Base-by-base conservation (phyloP, 2,113 vertebrate genomes). In the Strix aluco region DNA sequence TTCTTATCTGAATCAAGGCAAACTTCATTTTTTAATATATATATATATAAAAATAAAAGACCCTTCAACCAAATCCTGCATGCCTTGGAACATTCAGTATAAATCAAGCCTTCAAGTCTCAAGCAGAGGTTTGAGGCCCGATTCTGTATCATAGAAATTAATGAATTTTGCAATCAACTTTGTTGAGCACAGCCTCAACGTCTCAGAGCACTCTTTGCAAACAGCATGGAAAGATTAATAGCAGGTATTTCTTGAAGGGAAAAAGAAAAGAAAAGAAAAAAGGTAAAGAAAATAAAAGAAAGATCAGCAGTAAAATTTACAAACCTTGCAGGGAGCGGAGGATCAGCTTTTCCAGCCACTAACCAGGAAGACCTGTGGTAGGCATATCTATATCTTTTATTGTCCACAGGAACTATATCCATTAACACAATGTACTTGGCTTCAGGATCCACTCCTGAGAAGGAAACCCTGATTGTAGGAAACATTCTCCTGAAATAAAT, bases 321-420 rank as follows among this genome's bases (percentile, higher is more conserved):
- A 36, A 95, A 99, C 99, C 99, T 99, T 95, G 99, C 99, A 66
- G 99, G 99, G 79, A 99, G 98, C 0, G 99, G 99, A 18, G 99
- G 99, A 85, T 99, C 99, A 2, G 99, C 99, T 96, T 99, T 99
- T 73, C 99, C 99, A 51, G 99, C 99, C 93, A 99, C 99, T 93
- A 99, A 97, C 99, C 99, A 99, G 30, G 99, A 99, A 79, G 99
- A 99, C 88, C 99, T 98, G 97, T 99, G 99, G 95, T 99, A 99
- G 77, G 99, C 99, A 58, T 99, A 99, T 91, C 99, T 98, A 62
- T 99, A 99, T 88, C 99, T 98, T 97, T 99, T 99, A 97, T 99
- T 99, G 98, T 99, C 99, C 97, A 99, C 99, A 1, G 99, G 99
- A 80, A 99, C 99, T 36, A 99, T 99, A 97, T 99, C 99, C 99